These are phyloP conservation scores for Ormia ochracea DNA, from an alignment of 2,888 invertebrate genomes.

Conservation along the genomic window DNA sequence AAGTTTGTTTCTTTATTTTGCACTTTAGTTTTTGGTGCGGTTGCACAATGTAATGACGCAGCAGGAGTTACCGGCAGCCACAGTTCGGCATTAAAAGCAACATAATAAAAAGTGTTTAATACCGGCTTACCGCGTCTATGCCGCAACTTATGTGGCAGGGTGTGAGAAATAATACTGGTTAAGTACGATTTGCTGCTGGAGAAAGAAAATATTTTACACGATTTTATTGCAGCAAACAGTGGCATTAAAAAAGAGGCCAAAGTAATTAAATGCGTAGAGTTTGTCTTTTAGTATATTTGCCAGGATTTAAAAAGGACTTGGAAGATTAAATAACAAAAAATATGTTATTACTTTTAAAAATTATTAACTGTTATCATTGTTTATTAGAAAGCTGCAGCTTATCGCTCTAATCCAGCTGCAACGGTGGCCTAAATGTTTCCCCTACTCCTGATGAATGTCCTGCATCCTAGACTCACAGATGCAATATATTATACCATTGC, in stretches of 20 bases:
- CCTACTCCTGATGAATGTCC: no score
- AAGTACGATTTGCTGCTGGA: slow-evolving; percentile 37
- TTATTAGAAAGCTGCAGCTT: no score
- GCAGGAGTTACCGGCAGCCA: neutral
- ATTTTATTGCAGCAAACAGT: neutral
- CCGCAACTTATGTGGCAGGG: slow-evolving; percentile 43
- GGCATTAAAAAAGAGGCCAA: neutral
- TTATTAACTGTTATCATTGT: no score
- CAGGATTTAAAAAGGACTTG: no score
- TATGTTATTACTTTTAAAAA: no score
- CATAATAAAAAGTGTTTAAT: slow-evolving; percentile 57
- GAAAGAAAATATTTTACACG: neutral
- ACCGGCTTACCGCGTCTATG: slow-evolving; percentile 59
- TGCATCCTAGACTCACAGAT: no score
- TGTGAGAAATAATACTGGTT: slow-evolving; percentile 37
- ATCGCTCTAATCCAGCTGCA: no score
- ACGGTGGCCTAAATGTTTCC: no score
- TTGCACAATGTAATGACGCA: slow-evolving; percentile 47
- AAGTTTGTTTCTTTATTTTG: slow-evolving; percentile 52
- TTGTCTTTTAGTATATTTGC: no score
- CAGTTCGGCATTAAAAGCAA: slow-evolving; percentile 24
- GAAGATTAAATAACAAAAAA: no score
- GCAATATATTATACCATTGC: no score
- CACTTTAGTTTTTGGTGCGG: slow-evolving; percentile 52
- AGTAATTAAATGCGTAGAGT: neutral